Evolutionary conservation across 92 coral and sea anemone genomes (phyloP).

Genomic region (Micromussa lordhowensis): DNA sequence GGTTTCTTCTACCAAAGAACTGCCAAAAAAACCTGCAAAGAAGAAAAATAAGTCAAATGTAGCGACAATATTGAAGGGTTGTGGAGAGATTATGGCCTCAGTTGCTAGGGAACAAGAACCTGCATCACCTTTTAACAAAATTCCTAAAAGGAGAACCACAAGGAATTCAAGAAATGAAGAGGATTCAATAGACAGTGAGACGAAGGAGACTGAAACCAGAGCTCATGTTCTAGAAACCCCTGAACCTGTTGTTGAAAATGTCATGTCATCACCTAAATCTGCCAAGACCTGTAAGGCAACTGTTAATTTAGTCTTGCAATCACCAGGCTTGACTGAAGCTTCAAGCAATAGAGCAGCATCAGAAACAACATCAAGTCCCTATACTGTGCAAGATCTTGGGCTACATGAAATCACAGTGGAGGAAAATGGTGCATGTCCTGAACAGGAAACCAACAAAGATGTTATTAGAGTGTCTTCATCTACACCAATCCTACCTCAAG

Average conservation of each 20-base stretch:
- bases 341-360: not conserved
- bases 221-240: constrained; percentile 20
- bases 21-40: not conserved
- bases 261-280: constrained; percentile 16
- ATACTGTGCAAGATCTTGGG: constrained; percentile 3
- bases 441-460: not conserved
- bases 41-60: constrained; percentile 8
- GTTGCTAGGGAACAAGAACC: constrained; percentile 17
- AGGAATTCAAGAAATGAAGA: not conserved
- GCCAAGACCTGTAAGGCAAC: constrained; percentile 54
- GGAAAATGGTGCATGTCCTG: not conserved
- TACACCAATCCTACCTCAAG: not conserved
- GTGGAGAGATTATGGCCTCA: not conserved
- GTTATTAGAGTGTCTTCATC: not conserved
- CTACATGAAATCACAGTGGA: not conserved
- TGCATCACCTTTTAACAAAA: constrained; percentile 21
- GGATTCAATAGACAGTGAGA: not conserved
- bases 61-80: not conserved
- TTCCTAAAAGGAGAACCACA: constrained; percentile 3
- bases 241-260: not conserved
- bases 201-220: not conserved
- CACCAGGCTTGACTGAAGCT: constrained; percentile 46
- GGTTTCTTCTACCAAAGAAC: not conserved
- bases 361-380: constrained; percentile 27
- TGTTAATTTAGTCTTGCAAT: constrained; percentile 37